Conservation (phyloP, 2,113 vertebrate genomes). For the Microcebus murinus region DNA sequence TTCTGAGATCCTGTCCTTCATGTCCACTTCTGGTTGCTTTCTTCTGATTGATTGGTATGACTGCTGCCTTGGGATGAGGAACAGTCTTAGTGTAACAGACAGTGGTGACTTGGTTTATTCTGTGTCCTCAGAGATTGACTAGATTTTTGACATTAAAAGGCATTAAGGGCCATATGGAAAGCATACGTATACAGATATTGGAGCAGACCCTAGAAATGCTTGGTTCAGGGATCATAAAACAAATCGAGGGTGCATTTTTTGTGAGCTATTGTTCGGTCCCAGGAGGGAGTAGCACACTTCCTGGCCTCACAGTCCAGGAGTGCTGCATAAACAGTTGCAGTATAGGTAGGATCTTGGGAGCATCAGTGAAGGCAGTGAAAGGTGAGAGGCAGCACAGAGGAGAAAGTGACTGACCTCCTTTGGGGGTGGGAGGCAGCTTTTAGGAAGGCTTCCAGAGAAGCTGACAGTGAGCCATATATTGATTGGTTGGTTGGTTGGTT, state of each 20-base stretch:
- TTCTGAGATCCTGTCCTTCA: neutral
- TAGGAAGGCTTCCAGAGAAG: neutral
- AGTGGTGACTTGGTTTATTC: neutral
- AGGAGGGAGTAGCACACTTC: neutral
- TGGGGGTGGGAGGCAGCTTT: neutral
- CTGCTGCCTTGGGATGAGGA: neutral
- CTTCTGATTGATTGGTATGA: neutral
- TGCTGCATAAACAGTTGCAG: neutral
- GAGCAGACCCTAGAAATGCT: neutral
- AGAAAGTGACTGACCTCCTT: no score
- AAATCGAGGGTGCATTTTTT: neutral
- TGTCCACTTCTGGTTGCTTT: neutral
- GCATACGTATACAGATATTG: neutral
- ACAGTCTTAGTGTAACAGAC: neutral
- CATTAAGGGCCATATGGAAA: neutral
- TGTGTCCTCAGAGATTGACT: neutral
- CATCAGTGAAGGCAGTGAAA: neutral
- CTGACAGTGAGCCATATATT: neutral
- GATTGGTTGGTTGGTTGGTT: no score
- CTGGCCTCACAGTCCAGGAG: neutral
- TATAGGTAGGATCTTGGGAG: neutral
- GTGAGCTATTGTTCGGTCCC: neutral
- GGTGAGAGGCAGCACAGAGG: neutral
- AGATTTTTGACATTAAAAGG: slow-evolving; percentile 6
- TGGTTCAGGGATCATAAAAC: neutral